These are phyloP conservation scores for Salvelinus namaycush DNA, from an alignment of 2,113 vertebrate species.

Conservation along the genomic window DNA sequence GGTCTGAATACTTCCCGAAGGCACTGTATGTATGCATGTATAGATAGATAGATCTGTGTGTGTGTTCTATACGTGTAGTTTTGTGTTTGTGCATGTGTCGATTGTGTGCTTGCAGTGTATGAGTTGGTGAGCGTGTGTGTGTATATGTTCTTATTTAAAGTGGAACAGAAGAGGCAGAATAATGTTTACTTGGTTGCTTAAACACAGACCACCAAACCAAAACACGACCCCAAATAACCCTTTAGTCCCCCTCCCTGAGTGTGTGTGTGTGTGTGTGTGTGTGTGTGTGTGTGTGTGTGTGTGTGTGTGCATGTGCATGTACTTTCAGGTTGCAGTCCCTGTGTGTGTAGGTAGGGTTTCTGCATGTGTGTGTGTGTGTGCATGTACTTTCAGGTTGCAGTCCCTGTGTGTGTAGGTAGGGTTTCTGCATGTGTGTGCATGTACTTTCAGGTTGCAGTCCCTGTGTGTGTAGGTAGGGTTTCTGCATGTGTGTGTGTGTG, in stretches of 20 bases:
- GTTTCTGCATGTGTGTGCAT: neutral
- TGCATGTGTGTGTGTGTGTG: too few species aligned
- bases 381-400: too few species aligned
- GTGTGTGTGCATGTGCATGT: neutral
- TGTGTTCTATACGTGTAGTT: too few species aligned
- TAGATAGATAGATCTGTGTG: too few species aligned
- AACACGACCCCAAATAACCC: neutral
- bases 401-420: neutral
- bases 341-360: too few species aligned
- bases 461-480: neutral
- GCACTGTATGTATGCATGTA: too few species aligned
- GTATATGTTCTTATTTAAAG: neutral
- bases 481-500: neutral
- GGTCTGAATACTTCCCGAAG: too few species aligned
- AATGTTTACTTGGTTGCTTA: neutral
- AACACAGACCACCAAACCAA: neutral
- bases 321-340: too few species aligned
- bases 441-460: neutral
- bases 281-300: neutral
- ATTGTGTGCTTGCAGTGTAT: neutral
- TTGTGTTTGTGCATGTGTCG: too few species aligned
- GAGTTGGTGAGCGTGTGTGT: neutral
- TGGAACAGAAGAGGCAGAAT: neutral
- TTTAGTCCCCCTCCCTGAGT: neutral
- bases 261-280: neutral